Evolutionary conservation across 2,797 vertebrate genomes (phyloP), one percentile per base, ranked within the genome.

Genomic region (Prunella strophiata): DNA sequence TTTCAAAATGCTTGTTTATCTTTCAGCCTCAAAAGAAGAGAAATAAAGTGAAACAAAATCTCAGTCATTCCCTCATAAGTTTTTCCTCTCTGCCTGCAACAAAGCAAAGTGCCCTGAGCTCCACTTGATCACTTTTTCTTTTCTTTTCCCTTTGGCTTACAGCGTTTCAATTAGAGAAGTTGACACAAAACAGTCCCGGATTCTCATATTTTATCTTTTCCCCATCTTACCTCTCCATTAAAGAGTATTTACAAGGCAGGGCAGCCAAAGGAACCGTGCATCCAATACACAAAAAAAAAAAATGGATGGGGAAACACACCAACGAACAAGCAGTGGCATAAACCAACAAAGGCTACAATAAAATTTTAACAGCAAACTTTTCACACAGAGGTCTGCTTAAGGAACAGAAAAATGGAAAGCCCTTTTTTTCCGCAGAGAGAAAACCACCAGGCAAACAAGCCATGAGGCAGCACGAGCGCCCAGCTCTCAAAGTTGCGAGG

Each of bases 31-130:
- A 42, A 54, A 84, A 57, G 71, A 77, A 22, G 20, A 67, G 45
- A 51, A 51, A 59, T 22, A 4, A 74, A 93, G 48, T 8, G 40
- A 91, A 94, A 81, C 22, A 87, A 65, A 80, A 62, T 73, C 87
- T 85, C 55, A 50, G 73, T 54, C 34, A 7, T 22, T 61, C 66
- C 68, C 15, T 65, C n/a, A 0, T 6, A 57, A 32, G 51, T 81
- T 50, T 75, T 63, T 36, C 38, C 43, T 42, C 79, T 85, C 93
- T 75, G 50, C 23, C 61, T 65, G 30, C 58, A 84, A 68, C 77
- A 88, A 81, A 73, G 55, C 47, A 58, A 70, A 61, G 27, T 25
- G 45, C 63, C 48, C 74, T 11, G 34, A 73, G 55, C 13, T 55
- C 52, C 26, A 16, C 57, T 84, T 51, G 5, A 63, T 34, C 45